phyloP scores from a whole-genome alignment of 1,140 invertebrate species.

The Mercenaria mercenaria region DNA sequence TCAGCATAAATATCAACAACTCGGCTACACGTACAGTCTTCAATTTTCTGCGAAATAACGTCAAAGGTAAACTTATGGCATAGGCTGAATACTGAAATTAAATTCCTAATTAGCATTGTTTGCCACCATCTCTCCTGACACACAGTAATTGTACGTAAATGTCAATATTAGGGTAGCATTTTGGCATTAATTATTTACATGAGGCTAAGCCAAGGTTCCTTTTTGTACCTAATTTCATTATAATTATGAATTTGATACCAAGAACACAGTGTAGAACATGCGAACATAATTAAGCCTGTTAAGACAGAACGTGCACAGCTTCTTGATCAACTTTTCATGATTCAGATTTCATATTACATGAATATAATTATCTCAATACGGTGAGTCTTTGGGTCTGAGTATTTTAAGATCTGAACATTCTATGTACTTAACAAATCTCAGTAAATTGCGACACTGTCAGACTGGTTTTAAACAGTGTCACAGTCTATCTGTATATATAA shows the following conservation, averaged over 20 bases:
- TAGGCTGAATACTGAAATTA: background rate
- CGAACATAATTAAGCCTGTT: conserved; percentile 33
- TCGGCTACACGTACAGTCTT: background rate
- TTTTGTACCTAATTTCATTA: conserved; percentile 40
- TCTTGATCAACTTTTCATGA: no score
- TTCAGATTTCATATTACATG: no score
- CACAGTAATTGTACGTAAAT: conserved; percentile 21
- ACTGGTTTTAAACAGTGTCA: no score
- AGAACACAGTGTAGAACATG: background rate
- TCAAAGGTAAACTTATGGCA: background rate
- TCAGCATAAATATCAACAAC: background rate
- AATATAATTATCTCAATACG: no score
- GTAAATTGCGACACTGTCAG: no score
- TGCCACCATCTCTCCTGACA: background rate
- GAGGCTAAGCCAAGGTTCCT: background rate
- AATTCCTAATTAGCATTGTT: conserved; percentile 19
- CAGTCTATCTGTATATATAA: no score
- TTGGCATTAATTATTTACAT: conserved; percentile 38
- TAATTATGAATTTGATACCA: conserved; percentile 50
- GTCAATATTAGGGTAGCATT: conserved; percentile 26
- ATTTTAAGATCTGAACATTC: no score
- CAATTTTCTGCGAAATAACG: background rate
- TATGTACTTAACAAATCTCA: no score
- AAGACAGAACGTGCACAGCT: background rate
- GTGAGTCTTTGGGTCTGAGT: no score